phyloP scores from a whole-genome alignment of 2,113 vertebrate species.

The Coracopsis vasa region DNA sequence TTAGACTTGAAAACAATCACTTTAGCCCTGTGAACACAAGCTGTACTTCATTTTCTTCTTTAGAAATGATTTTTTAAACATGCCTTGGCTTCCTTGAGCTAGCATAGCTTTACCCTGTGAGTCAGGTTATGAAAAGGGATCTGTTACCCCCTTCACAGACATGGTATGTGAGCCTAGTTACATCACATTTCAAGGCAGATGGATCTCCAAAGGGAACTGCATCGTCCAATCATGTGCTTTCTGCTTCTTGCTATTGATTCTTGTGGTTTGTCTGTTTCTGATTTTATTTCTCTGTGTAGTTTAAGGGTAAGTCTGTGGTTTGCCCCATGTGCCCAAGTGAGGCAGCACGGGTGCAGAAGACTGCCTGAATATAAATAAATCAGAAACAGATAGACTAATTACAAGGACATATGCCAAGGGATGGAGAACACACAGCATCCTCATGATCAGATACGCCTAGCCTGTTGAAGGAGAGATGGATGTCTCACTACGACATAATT shows the following conservation, averaged over 20 bases:
- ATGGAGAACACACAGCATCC: not conserved
- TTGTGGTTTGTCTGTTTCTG: slow-evolving; percentile 66
- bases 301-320: slow-evolving; percentile 63
- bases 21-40: not conserved
- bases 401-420: slow-evolving; percentile 4
- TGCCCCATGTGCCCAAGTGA: slow-evolving; percentile 10
- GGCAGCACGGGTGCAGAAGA: slow-evolving; percentile 33
- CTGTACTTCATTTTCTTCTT: not conserved
- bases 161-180: not conserved
- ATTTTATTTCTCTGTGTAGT: slow-evolving; percentile 57
- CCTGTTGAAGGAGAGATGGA: not conserved
- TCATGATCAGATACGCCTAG: not conserved
- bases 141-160: not conserved
- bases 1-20: not conserved
- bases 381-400: slow-evolving; percentile 57
- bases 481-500: not conserved
- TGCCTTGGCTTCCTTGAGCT: not conserved
- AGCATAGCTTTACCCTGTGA: not conserved
- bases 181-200: not conserved
- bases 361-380: slow-evolving; percentile 57
- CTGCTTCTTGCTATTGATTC: slow-evolving; percentile 40
- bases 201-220: slow-evolving; percentile 11
- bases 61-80: slow-evolving; percentile 7
- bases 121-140: not conserved
- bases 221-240: slow-evolving; percentile 12